Conservation (phyloP, 2,113 vertebrate species). For the Pheucticus melanocephalus region DNA sequence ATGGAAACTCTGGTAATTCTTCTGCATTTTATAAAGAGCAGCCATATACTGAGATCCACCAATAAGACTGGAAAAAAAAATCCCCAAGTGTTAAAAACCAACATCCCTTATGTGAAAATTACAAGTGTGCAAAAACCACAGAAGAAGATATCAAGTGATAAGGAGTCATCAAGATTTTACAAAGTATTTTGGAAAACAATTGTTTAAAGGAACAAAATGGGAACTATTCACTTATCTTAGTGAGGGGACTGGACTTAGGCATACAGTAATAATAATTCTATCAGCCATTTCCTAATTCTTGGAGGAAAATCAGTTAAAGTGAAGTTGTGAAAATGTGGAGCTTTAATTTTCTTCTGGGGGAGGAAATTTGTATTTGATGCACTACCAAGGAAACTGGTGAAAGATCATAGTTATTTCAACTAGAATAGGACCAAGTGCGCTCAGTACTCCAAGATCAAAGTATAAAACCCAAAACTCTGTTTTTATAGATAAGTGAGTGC, state of each 20-base stretch:
- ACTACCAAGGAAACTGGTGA: neutral
- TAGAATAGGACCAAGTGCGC: neutral
- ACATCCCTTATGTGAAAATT: neutral
- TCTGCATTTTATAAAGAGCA: conserved; percentile 82
- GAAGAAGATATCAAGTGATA: neutral
- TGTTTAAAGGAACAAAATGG: neutral
- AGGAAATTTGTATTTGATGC: neutral
- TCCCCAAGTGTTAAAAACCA: neutral
- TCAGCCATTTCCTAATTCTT: neutral
- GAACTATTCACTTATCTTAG: neutral
- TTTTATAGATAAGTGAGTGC: neutral
- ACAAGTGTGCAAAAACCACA: neutral
- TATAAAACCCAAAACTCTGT: neutral
- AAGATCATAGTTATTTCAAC: neutral
- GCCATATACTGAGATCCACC: conserved; percentile 81
- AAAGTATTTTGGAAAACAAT: neutral
- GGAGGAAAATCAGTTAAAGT: neutral
- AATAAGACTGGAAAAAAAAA: conserved; percentile 76
- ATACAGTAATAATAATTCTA: neutral
- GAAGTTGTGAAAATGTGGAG: neutral
- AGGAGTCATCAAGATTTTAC: neutral
- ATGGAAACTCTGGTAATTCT: conserved; percentile 64
- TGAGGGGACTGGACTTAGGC: neutral
- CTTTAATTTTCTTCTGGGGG: neutral
- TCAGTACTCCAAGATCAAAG: neutral